phyloP scores from a whole-genome alignment of 2,888 invertebrate species.

The Clanis bilineata region DNA sequence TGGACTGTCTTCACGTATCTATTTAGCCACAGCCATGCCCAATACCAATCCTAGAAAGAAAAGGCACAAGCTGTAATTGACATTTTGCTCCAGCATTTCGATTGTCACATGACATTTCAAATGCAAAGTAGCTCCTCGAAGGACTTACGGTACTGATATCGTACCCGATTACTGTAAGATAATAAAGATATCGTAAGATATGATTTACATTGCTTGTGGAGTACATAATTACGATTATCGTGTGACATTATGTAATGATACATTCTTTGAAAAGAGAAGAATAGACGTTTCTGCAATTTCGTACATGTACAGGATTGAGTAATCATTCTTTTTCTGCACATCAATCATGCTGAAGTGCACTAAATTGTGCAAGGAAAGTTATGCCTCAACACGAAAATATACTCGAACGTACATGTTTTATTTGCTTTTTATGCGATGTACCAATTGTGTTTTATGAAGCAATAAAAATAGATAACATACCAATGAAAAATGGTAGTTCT shows the following conservation, averaged over 20 bases:
- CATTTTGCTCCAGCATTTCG: too few species aligned
- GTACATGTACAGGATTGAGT: not conserved
- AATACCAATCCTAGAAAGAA: too few species aligned
- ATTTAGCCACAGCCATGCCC: too few species aligned
- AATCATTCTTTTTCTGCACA: not conserved
- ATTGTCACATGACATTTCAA: too few species aligned
- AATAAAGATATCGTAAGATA: too few species aligned
- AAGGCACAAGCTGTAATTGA: too few species aligned
- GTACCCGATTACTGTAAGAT: too few species aligned
- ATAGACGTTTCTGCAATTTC: not conserved
- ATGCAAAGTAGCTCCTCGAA: too few species aligned
- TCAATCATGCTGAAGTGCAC: not conserved
- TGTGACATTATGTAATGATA: not conserved
- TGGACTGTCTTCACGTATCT: too few species aligned
- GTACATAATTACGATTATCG: not conserved
- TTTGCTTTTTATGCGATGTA: conserved; percentile 4
- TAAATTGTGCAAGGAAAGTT: not conserved
- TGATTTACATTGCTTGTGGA: too few species aligned
- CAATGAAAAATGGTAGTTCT: not conserved
- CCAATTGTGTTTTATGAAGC: conserved; percentile 10
- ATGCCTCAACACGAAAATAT: not conserved
- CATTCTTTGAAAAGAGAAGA: not conserved
- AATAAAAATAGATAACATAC: conserved; percentile 7
- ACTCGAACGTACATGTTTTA: conserved; percentile 7
- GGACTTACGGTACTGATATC: too few species aligned